phyloP scores from a whole-genome alignment of 2,113 vertebrate species.

The Mastomys coucha region DNA sequence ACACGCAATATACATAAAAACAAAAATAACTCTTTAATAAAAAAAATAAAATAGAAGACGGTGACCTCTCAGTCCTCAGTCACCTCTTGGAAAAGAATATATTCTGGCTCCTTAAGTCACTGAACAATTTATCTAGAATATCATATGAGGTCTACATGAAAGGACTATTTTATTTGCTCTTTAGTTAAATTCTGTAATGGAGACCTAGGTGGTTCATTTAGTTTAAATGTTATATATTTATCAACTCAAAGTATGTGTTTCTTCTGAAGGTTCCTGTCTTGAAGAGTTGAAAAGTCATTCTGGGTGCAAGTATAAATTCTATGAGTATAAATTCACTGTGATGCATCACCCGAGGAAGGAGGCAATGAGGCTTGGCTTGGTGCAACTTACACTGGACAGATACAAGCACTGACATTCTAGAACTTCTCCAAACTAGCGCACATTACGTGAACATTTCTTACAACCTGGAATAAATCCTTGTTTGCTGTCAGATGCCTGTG shows the following conservation, averaged over 20 bases:
- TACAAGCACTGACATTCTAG: constrained; percentile 49
- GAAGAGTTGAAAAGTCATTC: constrained; percentile 13
- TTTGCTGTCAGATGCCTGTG: constrained; percentile 27
- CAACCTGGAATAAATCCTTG: constrained; percentile 32
- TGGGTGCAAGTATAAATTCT: constrained; percentile 42
- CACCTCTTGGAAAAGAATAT: background rate
- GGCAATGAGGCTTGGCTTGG: constrained; percentile 5
- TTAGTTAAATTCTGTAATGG: background rate
- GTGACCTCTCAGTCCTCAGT: background rate
- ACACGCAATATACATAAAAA: background rate
- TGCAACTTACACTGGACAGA: constrained; percentile 25
- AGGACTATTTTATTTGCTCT: background rate
- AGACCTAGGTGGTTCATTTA: background rate
- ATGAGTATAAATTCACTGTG: background rate
- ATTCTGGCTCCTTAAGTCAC: background rate
- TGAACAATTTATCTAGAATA: background rate
- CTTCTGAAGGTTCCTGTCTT: background rate
- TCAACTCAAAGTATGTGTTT: background rate
- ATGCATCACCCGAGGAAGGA: constrained; percentile 38
- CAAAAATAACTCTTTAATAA: background rate
- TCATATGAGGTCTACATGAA: background rate
- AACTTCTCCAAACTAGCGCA: constrained; percentile 33
- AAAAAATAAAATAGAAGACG: background rate
- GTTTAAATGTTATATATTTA: constrained; percentile 35
- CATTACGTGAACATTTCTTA: constrained; percentile 35